phyloP scores from a whole-genome alignment of 2,113 vertebrate genomes.

The Odontophorus gujanensis region DNA sequence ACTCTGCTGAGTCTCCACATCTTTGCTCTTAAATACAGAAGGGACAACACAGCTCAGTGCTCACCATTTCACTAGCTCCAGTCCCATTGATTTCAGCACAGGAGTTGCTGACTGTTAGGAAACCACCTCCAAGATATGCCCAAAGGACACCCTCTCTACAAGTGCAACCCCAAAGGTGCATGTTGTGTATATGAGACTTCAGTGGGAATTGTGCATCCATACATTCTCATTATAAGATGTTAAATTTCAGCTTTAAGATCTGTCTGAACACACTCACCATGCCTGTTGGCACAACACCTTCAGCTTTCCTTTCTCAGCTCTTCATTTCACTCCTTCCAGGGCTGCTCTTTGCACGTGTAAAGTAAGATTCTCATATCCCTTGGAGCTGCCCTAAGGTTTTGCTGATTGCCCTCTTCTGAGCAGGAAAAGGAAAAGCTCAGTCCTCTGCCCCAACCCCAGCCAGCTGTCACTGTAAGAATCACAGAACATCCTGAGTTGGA shows the following conservation, averaged over 20 bases:
- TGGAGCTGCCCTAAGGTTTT: not conserved
- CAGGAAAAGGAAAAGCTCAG: not conserved
- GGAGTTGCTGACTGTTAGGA: not conserved
- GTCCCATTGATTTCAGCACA: not conserved
- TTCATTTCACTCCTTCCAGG: not conserved
- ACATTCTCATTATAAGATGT: not conserved
- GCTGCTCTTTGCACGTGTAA: not conserved
- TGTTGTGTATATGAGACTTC: not conserved
- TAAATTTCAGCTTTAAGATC: not conserved
- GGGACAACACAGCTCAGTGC: not conserved
- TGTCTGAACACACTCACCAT: not conserved
- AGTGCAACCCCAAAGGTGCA: not conserved
- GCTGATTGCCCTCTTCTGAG: not conserved
- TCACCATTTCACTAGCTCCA: not conserved
- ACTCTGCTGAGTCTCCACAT: not conserved
- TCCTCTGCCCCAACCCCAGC: not conserved
- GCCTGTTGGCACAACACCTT: not conserved
- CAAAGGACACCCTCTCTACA: not conserved
- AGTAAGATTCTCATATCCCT: not conserved
- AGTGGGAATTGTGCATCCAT: not conserved
- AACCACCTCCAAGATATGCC: not conserved
- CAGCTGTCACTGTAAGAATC: not conserved
- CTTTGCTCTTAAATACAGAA: not conserved
- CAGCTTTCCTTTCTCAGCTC: not conserved
- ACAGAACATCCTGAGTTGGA: no score